Evolutionary conservation across 2,113 vertebrate genomes (phyloP).

Genomic region (Naja naja): DNA sequence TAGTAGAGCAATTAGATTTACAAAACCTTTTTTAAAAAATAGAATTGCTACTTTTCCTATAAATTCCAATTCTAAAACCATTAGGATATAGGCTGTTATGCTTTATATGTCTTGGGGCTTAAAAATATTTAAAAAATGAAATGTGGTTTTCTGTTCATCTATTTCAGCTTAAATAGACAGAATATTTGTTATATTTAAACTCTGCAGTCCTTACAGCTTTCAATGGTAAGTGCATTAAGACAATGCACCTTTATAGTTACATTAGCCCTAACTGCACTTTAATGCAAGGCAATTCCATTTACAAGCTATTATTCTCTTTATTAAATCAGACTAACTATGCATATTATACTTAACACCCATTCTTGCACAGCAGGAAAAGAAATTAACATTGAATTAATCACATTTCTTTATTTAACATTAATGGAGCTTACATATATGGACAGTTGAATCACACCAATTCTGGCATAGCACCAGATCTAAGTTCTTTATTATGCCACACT

Average conservation of each 20-base stretch:
- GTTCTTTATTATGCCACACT: background rate
- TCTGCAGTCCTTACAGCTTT: background rate
- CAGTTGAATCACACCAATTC: background rate
- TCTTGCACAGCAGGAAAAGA: constrained; percentile 23
- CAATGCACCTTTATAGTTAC: constrained; percentile 19
- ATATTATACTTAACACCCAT: constrained; percentile 17
- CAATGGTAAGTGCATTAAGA: constrained; percentile 12
- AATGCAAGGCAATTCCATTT: constrained; percentile 40
- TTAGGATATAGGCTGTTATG: background rate
- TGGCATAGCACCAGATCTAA: background rate
- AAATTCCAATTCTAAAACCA: background rate
- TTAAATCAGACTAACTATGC: constrained; percentile 29
- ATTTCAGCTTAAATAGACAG: background rate
- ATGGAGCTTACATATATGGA: constrained; percentile 10
- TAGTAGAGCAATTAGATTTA: background rate
- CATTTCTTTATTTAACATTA: constrained; percentile 30
- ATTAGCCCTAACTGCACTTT: constrained; percentile 24
- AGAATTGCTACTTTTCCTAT: background rate
- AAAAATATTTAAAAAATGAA: background rate
- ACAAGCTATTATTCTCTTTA: constrained; percentile 36
- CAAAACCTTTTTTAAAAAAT: background rate
- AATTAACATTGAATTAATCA: constrained; percentile 39
- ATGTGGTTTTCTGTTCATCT: background rate
- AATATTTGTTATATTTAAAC: constrained; percentile 3
- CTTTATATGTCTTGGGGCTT: background rate